Evolutionary conservation across 2,797 vertebrate species (phyloP).

Genomic region (Taenioides sp.): DNA sequence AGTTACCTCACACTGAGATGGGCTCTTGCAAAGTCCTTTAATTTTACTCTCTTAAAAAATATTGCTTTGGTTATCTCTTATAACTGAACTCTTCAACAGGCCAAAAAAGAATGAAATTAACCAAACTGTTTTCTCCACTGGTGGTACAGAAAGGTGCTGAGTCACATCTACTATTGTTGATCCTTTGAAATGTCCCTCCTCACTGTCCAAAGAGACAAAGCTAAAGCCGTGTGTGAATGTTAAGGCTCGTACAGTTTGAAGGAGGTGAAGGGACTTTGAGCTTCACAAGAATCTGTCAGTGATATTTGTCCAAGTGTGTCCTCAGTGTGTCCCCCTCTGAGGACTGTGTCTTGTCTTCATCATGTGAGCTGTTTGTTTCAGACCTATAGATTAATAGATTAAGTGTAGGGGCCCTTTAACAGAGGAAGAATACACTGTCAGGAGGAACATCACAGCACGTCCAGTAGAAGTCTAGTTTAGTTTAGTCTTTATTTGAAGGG

Average conservation of each 20-base stretch:
- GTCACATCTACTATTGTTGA: background rate
- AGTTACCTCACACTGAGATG: constrained; percentile 6
- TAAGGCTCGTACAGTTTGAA: constrained; percentile 16
- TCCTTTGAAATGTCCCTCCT: background rate
- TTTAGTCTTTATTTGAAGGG: too few species aligned
- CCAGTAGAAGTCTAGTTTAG: background rate
- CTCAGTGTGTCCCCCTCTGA: background rate
- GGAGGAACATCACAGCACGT: background rate
- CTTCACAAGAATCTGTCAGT: background rate
- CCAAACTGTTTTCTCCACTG: background rate
- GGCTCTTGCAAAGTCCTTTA: constrained; percentile 15
- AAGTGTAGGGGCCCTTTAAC: background rate
- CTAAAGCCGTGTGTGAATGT: constrained; percentile 31
- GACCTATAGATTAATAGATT: background rate
- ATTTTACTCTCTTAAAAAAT: background rate
- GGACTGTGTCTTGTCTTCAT: background rate
- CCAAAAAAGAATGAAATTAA: background rate
- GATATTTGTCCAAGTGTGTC: background rate
- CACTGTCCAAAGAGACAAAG: constrained; percentile 22
- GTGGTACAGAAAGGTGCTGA: background rate
- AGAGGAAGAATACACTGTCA: background rate
- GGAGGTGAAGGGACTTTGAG: constrained; percentile 2
- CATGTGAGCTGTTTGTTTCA: background rate
- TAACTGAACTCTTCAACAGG: background rate
- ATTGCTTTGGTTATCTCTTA: background rate